Evolutionary conservation across 2,888 invertebrate genomes (phyloP).

Genomic region (Eristalinus sepulchralis): DNA sequence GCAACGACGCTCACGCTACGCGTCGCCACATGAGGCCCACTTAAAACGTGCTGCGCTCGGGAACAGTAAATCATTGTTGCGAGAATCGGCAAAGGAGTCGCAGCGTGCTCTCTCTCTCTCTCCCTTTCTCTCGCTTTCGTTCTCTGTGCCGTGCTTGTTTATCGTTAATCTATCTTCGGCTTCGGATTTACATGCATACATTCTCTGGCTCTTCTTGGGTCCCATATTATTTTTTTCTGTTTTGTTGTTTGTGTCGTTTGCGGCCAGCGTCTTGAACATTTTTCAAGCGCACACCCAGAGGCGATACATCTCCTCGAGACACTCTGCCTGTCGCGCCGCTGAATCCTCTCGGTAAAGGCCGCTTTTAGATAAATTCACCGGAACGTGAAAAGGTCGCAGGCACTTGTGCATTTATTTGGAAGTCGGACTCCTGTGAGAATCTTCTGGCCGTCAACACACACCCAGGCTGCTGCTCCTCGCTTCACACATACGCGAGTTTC

Average conservation of each 20-base stretch:
- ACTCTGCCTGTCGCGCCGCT: neutral
- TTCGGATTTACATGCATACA: conserved; percentile 27
- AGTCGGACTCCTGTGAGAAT: conserved; percentile 9
- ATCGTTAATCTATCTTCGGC: conserved; percentile 36
- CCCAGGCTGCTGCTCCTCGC: neutral
- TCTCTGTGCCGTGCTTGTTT: conserved; percentile 32
- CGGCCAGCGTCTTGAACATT: conserved; percentile 5
- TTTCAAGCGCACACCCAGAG: neutral
- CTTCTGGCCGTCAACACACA: neutral
- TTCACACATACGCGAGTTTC: neutral
- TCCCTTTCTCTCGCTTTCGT: neutral
- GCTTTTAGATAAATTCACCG: conserved; percentile 15
- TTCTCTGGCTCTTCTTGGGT: neutral
- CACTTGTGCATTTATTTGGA: neutral
- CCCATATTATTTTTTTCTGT: neutral
- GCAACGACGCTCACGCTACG: neutral
- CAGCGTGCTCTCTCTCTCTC: conserved; percentile 26
- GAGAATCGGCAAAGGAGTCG: conserved; percentile 77
- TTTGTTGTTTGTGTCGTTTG: conserved; percentile 5
- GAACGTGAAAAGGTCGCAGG: conserved; percentile 2
- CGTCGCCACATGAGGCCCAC: conserved; percentile 57
- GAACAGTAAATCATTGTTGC: conserved; percentile 80
- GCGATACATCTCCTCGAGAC: conserved; percentile 4
- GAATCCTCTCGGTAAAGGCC: conserved; percentile 22
- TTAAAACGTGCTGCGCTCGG: conserved; percentile 80